Base-by-base conservation (phyloP, 2,113 vertebrate genomes). In the Bufo bufo region DNA sequence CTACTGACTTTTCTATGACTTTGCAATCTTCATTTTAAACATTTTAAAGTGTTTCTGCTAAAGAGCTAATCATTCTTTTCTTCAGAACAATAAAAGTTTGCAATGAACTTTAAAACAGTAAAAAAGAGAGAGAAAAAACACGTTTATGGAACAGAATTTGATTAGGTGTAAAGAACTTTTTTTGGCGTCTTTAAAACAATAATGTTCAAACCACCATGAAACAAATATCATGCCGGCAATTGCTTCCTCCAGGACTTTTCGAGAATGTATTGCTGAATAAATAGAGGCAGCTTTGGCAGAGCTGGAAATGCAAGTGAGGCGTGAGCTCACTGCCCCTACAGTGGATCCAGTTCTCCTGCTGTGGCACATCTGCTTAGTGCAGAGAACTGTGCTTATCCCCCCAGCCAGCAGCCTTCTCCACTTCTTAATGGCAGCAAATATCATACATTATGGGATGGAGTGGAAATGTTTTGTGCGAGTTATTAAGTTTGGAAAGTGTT, bases 141-240 rank as follows among this genome's bases (percentile, higher is more conserved):
- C 49, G 56, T 58, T 87, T 87, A 87, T 79, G 77, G 50, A 87
- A 87, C 65, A 49, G 77, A 45, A 59, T 82, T 59, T 72, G 66
- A 83, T 83, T 83, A 88, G 80, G 86, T 83, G 80, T 77, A 88
- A 75, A 88, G 43, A 83, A 88, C 66, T 74, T 88, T 88, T 88
- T 88, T 77, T 88, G 79, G 79, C 69, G 71, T 88, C 69, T 83
- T 88, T 83, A 75, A 82, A 88, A 88, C 86, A 88, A 83, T 88
- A 88, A 88, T 83, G 86, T 88, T 88, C 79, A 88, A 88, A 83
- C 79, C 86, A 83, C 86, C 86, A 88, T 88, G 86, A 88, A 88
- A 88, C 66, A 83, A 88, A 88, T 88, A 83, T 87, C 84, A 86
- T 63, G 85, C 79, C 80, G 71, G 58, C 80, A 49, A 74, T 88